Conservation (phyloP, 2,888 invertebrate genomes). For the Vanessa cardui region DNA sequence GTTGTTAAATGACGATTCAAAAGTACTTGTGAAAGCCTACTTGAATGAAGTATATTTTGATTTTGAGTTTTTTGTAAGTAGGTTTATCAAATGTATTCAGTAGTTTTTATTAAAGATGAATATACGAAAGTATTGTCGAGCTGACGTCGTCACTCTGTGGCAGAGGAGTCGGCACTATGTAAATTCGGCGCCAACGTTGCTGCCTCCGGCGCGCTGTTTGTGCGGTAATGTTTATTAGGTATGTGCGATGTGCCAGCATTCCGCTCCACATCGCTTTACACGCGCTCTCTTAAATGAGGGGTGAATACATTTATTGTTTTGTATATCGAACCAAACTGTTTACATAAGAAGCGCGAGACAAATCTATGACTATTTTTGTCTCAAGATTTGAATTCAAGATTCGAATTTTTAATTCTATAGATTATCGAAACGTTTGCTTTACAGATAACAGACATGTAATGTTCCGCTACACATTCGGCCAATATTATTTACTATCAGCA, state of each 20-base stretch:
- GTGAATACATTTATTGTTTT: constrained; percentile 48
- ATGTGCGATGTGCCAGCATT: constrained; percentile 45
- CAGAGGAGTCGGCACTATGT: constrained; percentile 59
- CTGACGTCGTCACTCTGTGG: constrained; percentile 33
- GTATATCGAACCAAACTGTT: constrained; percentile 36
- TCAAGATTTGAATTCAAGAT: background rate
- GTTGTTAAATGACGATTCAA: too few relatives aligned
- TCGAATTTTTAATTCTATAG: too few relatives aligned
- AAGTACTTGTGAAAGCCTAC: too few relatives aligned
- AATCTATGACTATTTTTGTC: background rate
- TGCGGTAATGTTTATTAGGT: constrained; percentile 65
- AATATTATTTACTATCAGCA: too few relatives aligned
- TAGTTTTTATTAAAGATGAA: too few relatives aligned
- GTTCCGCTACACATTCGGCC: too few relatives aligned
- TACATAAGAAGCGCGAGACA: constrained; percentile 22
- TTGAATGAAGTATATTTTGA: too few relatives aligned
- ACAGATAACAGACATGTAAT: too few relatives aligned
- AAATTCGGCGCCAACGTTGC: constrained; percentile 56
- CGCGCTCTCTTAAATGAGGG: constrained; percentile 44
- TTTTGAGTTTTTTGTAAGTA: too few relatives aligned
- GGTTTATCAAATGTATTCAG: too few relatives aligned
- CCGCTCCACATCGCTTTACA: constrained; percentile 50
- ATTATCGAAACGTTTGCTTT: background rate
- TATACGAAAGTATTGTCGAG: constrained; percentile 28
- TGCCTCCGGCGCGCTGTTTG: constrained; percentile 59